These are phyloP conservation scores for Tiphia femorata DNA, from an alignment of 2,888 invertebrate species.

Conservation along the genomic window DNA sequence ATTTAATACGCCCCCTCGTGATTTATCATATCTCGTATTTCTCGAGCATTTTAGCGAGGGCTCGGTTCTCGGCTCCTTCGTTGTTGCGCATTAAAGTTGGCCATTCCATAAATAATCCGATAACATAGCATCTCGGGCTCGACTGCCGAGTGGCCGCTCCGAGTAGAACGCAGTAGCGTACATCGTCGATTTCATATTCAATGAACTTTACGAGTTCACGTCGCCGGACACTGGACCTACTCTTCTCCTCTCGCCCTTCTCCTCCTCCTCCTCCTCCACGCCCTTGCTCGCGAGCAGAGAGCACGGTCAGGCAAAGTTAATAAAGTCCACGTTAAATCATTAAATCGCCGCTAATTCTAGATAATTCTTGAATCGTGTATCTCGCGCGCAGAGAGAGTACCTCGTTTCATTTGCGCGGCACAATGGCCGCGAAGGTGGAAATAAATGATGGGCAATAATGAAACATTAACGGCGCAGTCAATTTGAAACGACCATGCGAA, in stretches of 20 bases:
- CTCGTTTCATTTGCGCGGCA: slow-evolving; percentile 51
- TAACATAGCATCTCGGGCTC: too few relatives aligned
- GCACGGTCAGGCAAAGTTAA: slow-evolving; percentile 14
- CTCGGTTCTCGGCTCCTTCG: too few relatives aligned
- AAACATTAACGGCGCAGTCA: slow-evolving; percentile 56
- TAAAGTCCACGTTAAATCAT: slow-evolving; percentile 38
- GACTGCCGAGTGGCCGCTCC: too few relatives aligned
- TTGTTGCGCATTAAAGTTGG: too few relatives aligned
- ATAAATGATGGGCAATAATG: slow-evolving; percentile 57
- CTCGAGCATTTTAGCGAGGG: too few relatives aligned
- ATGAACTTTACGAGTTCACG: background rate
- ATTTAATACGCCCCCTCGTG: too few relatives aligned
- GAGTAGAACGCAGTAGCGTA: too few relatives aligned
- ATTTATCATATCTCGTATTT: too few relatives aligned
- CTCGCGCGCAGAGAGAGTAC: slow-evolving; percentile 27
- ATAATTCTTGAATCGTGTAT: slow-evolving; percentile 45
- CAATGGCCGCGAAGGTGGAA: slow-evolving; percentile 39
- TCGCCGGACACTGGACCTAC: background rate
- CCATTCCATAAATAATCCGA: too few relatives aligned
- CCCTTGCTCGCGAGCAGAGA: too few relatives aligned
- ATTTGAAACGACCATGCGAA: slow-evolving; percentile 53
- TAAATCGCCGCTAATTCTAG: slow-evolving; percentile 41
- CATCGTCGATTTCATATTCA: too few relatives aligned
- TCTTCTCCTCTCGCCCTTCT: background rate
- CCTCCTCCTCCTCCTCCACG: too few relatives aligned